phyloP scores from a whole-genome alignment of 2,797 vertebrate genomes.

The Emydoidea blandingii region DNA sequence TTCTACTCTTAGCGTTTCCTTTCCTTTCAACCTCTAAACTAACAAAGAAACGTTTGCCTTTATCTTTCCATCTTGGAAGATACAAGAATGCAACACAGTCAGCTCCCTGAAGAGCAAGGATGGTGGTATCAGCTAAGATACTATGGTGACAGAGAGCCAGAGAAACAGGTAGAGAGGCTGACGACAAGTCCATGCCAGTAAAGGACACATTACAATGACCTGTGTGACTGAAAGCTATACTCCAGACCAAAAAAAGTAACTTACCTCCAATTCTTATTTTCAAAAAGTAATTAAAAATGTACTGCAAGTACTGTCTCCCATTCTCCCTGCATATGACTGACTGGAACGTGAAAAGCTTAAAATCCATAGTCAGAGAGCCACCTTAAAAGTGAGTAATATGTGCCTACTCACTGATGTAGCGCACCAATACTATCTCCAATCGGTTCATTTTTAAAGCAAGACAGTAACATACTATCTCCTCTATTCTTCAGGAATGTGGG shows the following conservation, averaged over 20 bases:
- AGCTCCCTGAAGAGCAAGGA: neutral
- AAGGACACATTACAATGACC: neutral
- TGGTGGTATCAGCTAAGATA: neutral
- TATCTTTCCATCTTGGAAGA: neutral
- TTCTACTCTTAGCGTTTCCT: neutral
- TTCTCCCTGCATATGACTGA: neutral
- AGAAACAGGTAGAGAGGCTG: neutral
- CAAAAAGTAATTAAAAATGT: neutral
- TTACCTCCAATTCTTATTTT: neutral
- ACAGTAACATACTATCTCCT: neutral
- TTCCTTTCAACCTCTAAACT: neutral
- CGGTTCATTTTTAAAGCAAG: neutral
- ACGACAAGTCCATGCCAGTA: neutral
- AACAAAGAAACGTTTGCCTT: neutral
- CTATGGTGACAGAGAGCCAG: neutral
- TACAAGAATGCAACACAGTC: neutral
- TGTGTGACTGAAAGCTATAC: neutral
- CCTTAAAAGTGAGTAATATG: neutral
- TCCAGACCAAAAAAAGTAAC: neutral
- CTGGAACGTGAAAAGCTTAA: neutral
- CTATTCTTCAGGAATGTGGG: neutral
- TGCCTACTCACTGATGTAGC: neutral
- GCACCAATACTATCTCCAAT: neutral
- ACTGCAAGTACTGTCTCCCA: neutral
- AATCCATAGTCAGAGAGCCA: neutral